phyloP scores from a whole-genome alignment of 2,113 vertebrate genomes.

The Cynopterus brachyotis region DNA sequence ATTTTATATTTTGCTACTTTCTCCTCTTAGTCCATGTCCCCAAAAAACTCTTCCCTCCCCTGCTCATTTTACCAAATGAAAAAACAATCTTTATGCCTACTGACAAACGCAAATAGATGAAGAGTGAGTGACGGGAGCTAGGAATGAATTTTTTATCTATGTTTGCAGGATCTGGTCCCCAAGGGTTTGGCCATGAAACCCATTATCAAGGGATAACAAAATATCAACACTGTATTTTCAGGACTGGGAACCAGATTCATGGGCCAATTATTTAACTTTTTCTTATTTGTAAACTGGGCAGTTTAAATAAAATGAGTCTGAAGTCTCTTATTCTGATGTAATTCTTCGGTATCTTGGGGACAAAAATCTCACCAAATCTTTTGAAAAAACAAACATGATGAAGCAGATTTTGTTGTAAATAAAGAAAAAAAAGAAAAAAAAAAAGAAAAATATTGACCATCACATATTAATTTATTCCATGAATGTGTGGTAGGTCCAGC shows the following conservation, averaged over 20 bases:
- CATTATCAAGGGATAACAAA: neutral
- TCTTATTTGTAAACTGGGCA: neutral
- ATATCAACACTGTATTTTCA: neutral
- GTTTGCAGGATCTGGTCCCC: neutral
- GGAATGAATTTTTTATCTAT: neutral
- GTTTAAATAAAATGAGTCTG: neutral
- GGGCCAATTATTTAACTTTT: neutral
- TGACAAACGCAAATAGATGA: neutral
- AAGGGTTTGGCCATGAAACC: fast-evolving
- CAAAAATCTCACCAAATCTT: neutral
- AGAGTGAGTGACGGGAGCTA: no score
- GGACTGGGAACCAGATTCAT: neutral
- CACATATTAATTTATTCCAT: neutral
- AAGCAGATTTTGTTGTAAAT: neutral
- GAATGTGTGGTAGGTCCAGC: fast-evolving
- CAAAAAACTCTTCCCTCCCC: neutral
- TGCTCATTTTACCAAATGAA: neutral
- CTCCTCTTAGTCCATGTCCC: neutral
- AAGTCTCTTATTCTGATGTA: neutral
- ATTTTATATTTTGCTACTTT: neutral
- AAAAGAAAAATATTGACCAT: fast-evolving
- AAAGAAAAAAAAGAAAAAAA: neutral
- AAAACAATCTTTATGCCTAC: neutral
- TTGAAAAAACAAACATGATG: neutral
- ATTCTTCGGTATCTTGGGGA: neutral